Base-by-base conservation (phyloP, 2,888 invertebrate species). In the Plagiodera versicolora region DNA sequence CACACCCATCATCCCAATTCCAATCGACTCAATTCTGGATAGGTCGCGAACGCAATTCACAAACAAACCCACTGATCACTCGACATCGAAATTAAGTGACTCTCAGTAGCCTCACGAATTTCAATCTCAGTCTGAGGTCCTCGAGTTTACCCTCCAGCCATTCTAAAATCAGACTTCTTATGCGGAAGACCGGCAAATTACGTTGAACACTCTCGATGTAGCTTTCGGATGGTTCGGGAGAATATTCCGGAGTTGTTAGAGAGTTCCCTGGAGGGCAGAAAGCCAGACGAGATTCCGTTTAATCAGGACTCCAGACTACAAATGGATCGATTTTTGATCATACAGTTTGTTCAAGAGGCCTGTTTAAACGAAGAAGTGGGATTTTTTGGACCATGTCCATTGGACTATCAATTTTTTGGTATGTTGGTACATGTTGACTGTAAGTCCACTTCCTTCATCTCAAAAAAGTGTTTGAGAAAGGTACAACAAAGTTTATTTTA, bases 161-260 rank as follows among this genome's bases (percentile, higher is more conserved):
- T 56, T 58, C 58, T 58, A 58, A 58, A 53, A 58, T 32, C 62
- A 46, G 54, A 52, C 58, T 60, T 63, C 60, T 63, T 24, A 5
- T 60, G 62, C 39, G 60, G 62, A 52, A 46, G 56, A 65, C 60
- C 62, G 53, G 39, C 54, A 56, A 63, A 65, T 65, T 65, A 54
- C 50, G 58, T 32, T 20, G 35, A 57, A 57, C 56, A 53, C 54
- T n/a, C 11, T 14, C n/a, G n/a, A 2, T 39, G 39, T n/a, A 14
- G 39, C 39, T 14, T 14, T 39, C 39, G 8, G 8, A 14, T 14
- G 14, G 39, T 39, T 6, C 6, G 14, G 2, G 39, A 39, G 39
- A 39, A 39, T 39, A 39, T 39, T 39, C 14, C 39, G 2, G n/a
- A 10, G 39, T 14, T 14, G 3, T 39, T 14, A 11, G 14, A 1